Evolutionary conservation across 2,113 vertebrate species (phyloP).

Genomic region (Clarias batrachus): DNA sequence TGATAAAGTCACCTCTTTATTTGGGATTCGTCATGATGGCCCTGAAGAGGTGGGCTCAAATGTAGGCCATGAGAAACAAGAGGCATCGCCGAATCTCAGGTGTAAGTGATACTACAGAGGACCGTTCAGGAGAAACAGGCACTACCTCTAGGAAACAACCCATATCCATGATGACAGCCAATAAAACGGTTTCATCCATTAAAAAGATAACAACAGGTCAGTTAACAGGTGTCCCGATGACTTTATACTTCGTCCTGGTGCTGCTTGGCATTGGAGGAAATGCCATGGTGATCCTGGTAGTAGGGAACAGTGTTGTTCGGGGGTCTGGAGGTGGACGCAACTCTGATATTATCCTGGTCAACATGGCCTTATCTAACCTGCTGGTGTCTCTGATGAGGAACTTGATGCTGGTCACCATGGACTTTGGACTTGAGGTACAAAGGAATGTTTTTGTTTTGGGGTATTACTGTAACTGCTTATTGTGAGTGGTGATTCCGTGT

Average conservation of each 20-base stretch:
- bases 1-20: background rate
- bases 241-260: constrained; percentile 69
- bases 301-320: constrained; percentile 63
- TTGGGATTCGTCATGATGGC: background rate
- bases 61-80: background rate
- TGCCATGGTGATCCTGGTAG: constrained; percentile 63
- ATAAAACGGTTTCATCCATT: background rate
- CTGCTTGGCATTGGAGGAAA: constrained; percentile 72
- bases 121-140: background rate
- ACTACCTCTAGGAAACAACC: background rate
- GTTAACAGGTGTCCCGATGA: background rate
- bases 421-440: constrained; percentile 68
- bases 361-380: constrained; percentile 75
- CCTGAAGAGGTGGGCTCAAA: background rate
- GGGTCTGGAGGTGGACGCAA: constrained; percentile 55
- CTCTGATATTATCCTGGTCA: constrained; percentile 76
- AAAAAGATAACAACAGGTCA: background rate
- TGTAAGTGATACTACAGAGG: background rate
- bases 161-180: background rate
- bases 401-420: constrained; percentile 66
- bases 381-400: constrained; percentile 73
- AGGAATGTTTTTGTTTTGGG: background rate
- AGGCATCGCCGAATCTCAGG: background rate
- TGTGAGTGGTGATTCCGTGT: background rate
- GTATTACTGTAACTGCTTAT: background rate